phyloP scores from a whole-genome alignment of 2,113 vertebrate genomes.

The Pyrgilauda ruficollis region DNA sequence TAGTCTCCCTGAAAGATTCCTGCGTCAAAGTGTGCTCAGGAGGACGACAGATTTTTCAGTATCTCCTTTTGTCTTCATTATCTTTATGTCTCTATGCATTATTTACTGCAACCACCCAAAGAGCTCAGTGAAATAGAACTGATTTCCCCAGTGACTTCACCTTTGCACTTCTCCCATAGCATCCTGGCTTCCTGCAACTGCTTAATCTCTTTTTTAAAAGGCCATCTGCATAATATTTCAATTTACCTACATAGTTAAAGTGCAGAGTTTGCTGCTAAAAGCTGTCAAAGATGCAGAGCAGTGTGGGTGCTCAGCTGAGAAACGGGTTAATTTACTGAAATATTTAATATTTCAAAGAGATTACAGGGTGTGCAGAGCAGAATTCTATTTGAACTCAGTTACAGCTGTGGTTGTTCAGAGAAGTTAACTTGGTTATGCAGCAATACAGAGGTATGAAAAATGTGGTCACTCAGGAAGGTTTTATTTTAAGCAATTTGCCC shows the following conservation, averaged over 20 bases:
- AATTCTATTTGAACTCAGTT: not conserved
- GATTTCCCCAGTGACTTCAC: slow-evolving; percentile 14
- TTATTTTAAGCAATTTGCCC: not conserved
- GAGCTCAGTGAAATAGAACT: not conserved
- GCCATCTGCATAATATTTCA: not conserved
- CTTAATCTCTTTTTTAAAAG: not conserved
- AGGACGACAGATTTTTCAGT: not conserved
- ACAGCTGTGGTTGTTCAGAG: not conserved
- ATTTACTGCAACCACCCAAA: slow-evolving; percentile 17
- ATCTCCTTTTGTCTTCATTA: slow-evolving; percentile 48
- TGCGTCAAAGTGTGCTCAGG: not conserved
- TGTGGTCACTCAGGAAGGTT: not conserved
- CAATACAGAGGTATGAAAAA: not conserved
- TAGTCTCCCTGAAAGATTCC: not conserved
- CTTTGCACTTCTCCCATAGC: not conserved
- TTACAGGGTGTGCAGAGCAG: not conserved
- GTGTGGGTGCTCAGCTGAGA: not conserved
- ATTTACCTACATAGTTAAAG: not conserved
- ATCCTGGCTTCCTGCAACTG: not conserved
- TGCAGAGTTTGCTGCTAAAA: not conserved
- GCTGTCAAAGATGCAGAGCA: not conserved
- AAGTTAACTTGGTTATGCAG: not conserved
- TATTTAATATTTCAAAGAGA: not conserved
- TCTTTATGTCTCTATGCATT: not conserved
- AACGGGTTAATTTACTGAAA: not conserved